Percentiles rank a stretch among this genome's conserved stretches.
phyloP scores from a whole-genome alignment of 2,113 vertebrate genomes.

The Sigmodon hispidus region DNA sequence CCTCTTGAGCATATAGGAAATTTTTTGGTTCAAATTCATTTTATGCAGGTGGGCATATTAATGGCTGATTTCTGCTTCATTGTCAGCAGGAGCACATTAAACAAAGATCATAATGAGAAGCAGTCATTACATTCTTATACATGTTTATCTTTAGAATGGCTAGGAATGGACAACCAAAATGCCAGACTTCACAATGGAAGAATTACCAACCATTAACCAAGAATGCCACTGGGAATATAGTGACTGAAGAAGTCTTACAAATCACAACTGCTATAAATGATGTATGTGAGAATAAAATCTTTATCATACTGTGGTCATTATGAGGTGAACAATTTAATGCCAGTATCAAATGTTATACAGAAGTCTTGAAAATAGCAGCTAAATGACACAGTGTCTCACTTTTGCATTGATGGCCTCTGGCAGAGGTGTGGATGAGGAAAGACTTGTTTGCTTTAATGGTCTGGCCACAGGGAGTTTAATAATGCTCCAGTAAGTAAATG shows the following conservation, averaged over 20 bases:
- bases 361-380: not conserved
- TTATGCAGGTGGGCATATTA: not conserved
- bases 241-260: not conserved
- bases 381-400: no score
- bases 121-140: not conserved
- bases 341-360: not conserved
- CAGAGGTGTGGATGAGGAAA: no score
- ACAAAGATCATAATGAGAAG: not conserved
- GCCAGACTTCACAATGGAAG: not conserved
- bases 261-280: not conserved
- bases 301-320: not conserved
- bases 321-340: accelerated
- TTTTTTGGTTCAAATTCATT: not conserved
- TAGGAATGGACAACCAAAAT: not conserved
- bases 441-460: no score
- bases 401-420: no score
- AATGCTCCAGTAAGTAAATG: no score
- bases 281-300: not conserved
- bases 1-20: not conserved
- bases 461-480: no score
- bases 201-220: not conserved
- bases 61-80: not conserved
- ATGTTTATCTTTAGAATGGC: not conserved
- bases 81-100: not conserved
- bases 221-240: not conserved